Base-by-base conservation (phyloP, 2,113 vertebrate genomes). In the Oplegnathus fasciatus region DNA sequence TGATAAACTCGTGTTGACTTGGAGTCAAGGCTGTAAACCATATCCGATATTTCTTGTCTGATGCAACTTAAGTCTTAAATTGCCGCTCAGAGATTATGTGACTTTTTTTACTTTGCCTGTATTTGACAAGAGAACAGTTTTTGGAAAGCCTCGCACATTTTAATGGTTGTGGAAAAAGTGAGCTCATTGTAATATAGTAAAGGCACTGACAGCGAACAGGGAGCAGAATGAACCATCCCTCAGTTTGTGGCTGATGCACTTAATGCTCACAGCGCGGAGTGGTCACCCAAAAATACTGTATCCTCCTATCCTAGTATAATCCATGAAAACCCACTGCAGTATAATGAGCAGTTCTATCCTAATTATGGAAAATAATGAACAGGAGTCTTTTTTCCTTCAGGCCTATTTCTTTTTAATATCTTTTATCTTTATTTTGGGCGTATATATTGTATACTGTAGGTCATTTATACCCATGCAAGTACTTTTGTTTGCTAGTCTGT, bases 111-210 rank as follows among this genome's bases (percentile, higher is more conserved):
- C 40, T 78, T 30, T 28, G 71, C 62, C 32, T 85, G 40, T 62
- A 65, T 88, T 80, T 88, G 82, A 84, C 84, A 88, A 75, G 66
- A 70, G 79, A 81, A 52, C 28, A 46, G 52, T 82, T 87, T 88
- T 91, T 92, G 78, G 89, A 89, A 79, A 90, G 42, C 74, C 50
- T 71, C 40, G 79, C 76, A 81, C 37, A 44, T 90, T 92, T 90
- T 93, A 89, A 90, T 85, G 79, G 73, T 85, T 85, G 57, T 91
- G 94, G 93, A 93, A 95, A 93, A 91, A 93, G 76, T 95, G 91
- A 94, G 71, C 87, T 93, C 84, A 93, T 78, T 90, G 62, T 89
- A 86, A 84, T 78, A 75, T 67, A 81, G 72, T 67, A 50, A 89
- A 88, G 66, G 68, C 58, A 86, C 78, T 87, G 88, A 92, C 85